Conservation (phyloP, 1,140 invertebrate species). For the Drosophila pseudoananassae region DNA sequence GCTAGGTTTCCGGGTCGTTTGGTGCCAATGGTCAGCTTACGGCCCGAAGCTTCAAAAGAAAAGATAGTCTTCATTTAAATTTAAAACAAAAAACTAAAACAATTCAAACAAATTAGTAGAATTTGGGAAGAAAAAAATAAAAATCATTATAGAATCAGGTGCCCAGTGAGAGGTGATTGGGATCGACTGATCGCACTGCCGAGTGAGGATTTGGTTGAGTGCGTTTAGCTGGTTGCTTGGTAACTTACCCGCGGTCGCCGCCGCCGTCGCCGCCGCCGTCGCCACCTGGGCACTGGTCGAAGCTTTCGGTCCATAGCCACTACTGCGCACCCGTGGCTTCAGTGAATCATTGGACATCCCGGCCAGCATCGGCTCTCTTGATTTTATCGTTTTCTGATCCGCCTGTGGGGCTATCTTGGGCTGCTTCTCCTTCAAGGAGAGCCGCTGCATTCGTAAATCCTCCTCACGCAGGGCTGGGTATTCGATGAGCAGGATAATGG, state of each 20-base stretch:
- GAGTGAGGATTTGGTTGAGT: slow-evolving; percentile 43
- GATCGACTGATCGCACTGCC: slow-evolving; percentile 24
- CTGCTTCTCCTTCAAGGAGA: slow-evolving; percentile 58
- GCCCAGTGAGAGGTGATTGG: slow-evolving; percentile 20
- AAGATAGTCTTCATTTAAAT: slow-evolving; percentile 9
- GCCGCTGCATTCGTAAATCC: slow-evolving; percentile 72
- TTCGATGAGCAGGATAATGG: slow-evolving; percentile 19
- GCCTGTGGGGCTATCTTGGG: slow-evolving; percentile 18
- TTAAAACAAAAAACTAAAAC: no score
- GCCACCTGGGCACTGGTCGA: slow-evolving; percentile 19
- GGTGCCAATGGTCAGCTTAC: slow-evolving; percentile 88
- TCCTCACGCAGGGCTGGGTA: slow-evolving; percentile 72
- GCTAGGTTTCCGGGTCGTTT: slow-evolving; percentile 87
- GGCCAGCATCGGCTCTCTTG: slow-evolving; percentile 54
- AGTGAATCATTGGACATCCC: slow-evolving; percentile 27
- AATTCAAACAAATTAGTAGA: slow-evolving; percentile 1
- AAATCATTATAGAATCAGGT: slow-evolving; percentile 45
- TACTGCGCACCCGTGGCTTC: slow-evolving; percentile 52
- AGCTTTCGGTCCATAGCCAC: slow-evolving; percentile 58
- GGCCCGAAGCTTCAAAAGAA: slow-evolving; percentile 87
- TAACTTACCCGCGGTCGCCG: slow-evolving; percentile 3
- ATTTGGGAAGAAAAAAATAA: slow-evolving; percentile 41
- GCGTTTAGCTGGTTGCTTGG: slow-evolving; percentile 12
- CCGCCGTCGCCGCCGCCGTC: background rate
- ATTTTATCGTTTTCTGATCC: slow-evolving; percentile 7